Base-by-base conservation (phyloP, 2,113 vertebrate species). In the Atractosteus spatula region DNA sequence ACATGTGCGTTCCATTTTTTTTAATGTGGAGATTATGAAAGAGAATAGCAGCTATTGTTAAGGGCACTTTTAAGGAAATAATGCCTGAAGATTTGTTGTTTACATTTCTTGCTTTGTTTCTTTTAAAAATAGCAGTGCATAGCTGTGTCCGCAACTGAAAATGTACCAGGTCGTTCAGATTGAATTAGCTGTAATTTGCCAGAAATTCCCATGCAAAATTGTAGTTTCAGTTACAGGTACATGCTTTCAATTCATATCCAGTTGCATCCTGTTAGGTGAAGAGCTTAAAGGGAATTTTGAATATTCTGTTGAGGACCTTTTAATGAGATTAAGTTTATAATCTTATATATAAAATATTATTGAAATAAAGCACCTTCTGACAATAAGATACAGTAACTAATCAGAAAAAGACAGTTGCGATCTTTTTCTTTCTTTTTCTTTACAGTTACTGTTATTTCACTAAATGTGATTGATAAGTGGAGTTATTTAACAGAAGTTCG, bases 231-330 rank as follows among this genome's bases (percentile, higher is more conserved):
- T 29, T 29, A 29, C 62, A 17, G 11, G 65, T 67, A 11, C 8
- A 44, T 67, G 65, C 43, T 17, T 41, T 16, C 17, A 75, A 82
- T 80, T 82, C 73, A 77, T 78, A 71, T 85, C 84, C 84, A 82
- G 82, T 83, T 80, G 74, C 29, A 29, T 29, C 29, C 2, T 29
- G 29, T 29, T 29, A 29, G 29, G 29, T 29, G 29, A 29, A 29
- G 29, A 29, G 29, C 29, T 29, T 29, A 29, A 29, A 29, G 29
- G 29, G 29, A 29, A 29, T 29, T 29, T 29, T 29, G 29, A 29
- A 29, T 29, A 29, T 29, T 1, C 29, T 29, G 29, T 29, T 29
- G 29, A 29, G 29, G 29, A 29, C 29, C 29, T 29, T 29, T 29
- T 29, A 29, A 29, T 29, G 29, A 29, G 29, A 29, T 29, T 29